Base-by-base conservation (phyloP, 2,888 invertebrate genomes). In the Lasioglossum morio region DNA sequence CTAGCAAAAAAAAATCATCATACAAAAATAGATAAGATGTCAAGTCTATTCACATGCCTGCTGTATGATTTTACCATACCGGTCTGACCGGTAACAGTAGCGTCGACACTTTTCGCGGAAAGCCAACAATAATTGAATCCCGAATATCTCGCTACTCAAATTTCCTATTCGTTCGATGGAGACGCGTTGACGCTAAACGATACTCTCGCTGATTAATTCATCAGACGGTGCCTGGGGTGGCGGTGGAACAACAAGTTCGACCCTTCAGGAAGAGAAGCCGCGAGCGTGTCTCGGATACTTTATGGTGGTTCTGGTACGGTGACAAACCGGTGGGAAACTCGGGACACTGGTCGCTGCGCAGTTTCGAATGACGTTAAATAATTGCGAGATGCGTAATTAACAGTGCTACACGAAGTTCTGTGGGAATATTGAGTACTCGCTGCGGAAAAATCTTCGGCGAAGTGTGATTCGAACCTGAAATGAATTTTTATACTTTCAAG, bases 151-250 rank as follows among this genome's bases (percentile, higher is more conserved):
- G 57, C 4, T 10, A 12, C n/a, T 57, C 3, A 57, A n/a, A 57
- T 57, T 63, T 72, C 76, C 63, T 23, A 34, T 77, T 53, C 53
- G 53, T 69, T 78, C 69, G 73, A 37, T 34, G 66, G 27, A n/a
- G 23, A 34, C 66, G 30, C 73, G 40, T 37, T 57, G 53, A 73
- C 82, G 37, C 72, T 73, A 73, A 82, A 77, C 66, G 82, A 78
- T 82, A 66, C 30, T 78, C 69, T n/a, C 82, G 57, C 82, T 73
- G 77, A 82, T 73, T 77, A 82, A 82, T 82, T 82, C 77, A 66
- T 82, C 77, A 78, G 77, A 48, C 77, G 46, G 72, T 76, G 75
- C 70, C 69, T 27, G n/a, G 63, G 78, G 53, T 34, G 34, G 72
- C 40, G 78, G 27, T 30, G 30, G 66, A 37, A 74, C 74, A 27